phyloP scores from a whole-genome alignment of 2,113 vertebrate species.

The Hylia prasina region DNA sequence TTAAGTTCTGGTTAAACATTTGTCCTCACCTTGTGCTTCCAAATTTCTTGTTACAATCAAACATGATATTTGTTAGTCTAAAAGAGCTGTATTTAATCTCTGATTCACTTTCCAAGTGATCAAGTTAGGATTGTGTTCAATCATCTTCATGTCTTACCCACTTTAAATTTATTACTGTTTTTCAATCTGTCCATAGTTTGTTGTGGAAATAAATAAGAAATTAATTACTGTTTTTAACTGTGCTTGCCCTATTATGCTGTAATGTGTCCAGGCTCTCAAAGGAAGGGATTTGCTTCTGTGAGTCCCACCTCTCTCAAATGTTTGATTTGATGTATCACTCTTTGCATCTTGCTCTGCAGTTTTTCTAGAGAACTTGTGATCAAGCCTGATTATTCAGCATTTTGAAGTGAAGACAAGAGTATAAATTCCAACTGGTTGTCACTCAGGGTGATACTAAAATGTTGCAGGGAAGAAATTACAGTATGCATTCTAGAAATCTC shows the following conservation, averaged over 20 bases:
- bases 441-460: neutral
- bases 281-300: neutral
- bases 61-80: neutral
- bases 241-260: neutral
- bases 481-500: neutral
- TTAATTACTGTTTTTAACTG: neutral
- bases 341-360: neutral
- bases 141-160: neutral
- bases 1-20: neutral
- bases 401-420: neutral
- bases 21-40: neutral
- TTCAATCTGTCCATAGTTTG: neutral
- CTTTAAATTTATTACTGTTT: neutral
- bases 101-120: neutral
- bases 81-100: neutral
- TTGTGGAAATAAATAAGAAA: neutral
- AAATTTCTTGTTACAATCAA: neutral
- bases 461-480: neutral
- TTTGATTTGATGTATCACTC: neutral
- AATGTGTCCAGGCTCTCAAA: neutral
- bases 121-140: neutral
- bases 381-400: neutral
- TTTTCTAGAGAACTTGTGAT: neutral
- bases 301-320: neutral
- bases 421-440: neutral